Base-by-base conservation (phyloP, 2,797 vertebrate species). In the Sparidentex hasta region DNA sequence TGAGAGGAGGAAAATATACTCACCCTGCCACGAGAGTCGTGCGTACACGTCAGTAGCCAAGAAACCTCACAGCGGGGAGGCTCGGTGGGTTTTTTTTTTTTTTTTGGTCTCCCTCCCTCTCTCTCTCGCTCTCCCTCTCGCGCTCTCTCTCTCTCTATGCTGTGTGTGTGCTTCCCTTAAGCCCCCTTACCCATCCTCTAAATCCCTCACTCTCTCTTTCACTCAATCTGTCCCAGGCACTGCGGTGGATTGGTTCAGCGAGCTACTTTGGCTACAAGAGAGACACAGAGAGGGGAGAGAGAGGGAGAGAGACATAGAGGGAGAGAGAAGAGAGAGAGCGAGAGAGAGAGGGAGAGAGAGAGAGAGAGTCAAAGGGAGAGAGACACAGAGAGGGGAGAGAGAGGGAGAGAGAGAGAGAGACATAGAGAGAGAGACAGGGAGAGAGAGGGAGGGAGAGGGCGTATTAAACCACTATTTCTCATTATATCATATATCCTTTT, bases 21-120 rank as follows among this genome's bases (percentile, higher is more conserved):
- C 88, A 95, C 95, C 90, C 84, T 94, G 91, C 84, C 90, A 83
- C 87, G 41, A 63, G 84, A 93, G 89, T 92, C 93, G 93, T 93
- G 92, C 87, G 89, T 87, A 84, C 90, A 86, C 88, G 91, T 87
- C 91, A 90, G 89, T 74, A 90, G 90, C 85, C 85, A 88, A 90
- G 85, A 88, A 92, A 86, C 80, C 92, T 92, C 92, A 86, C 89
- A 88, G 86, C 87, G 82, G 85, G 90, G 87, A 90, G 85, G 83
- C 78, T 84, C 67, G 85, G 67, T 86, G 78, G 90, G 54, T 85
- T 70, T 79, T 79, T 78, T 70, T 78, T 72, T 2, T 2, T 57
- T 74, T 55, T 74, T 72, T 81, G 46, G 52, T 23, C 72, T 41
- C 65, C 50, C 65, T 74, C 51, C 21, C 74, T 61, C 65, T 23